Evolutionary conservation across 2,797 vertebrate species (phyloP), one percentile per base, ranked within the genome.

Genomic region (Oreochromis mossambicus): DNA sequence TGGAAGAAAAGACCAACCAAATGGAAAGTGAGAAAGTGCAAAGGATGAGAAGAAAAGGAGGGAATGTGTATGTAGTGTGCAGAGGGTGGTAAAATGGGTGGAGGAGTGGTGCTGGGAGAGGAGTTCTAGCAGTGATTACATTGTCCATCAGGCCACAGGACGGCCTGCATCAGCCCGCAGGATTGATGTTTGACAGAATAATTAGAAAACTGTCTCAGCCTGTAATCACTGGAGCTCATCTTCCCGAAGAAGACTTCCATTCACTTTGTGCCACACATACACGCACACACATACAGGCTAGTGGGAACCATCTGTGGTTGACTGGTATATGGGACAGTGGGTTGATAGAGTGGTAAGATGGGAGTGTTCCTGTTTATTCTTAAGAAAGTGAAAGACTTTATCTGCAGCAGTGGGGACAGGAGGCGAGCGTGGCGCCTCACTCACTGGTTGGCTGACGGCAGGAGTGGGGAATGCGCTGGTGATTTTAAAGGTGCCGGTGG

Each of bases 161-260:
- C 87, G 96, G 97, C 95, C 95, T 88, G 96, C 97, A 96, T 97
- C 98, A 96, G 90, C 94, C 95, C 95, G 94, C 87, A 91, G 96
- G 97, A 98, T 97, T 98, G 98, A 99, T 98, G 97, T 97, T 98
- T 99, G 98, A 98, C 98, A 99, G 97, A 98, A 97, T 99, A 99
- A 99, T 99, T 99, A 99, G 97, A 98, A 98, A 99, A 97, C 96
- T 98, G 98, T 98, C 98, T 97, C 96, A 94, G 96, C 95, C 95
- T 96, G 97, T 98, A 98, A 97, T 98, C 97, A 96, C 95, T 97
- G 91, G 84, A 96, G 96, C 96, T 96, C 96, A 97, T 96, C 97
- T 97, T 93, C 94, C 88, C 91, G 93, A 95, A 93, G 96, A 96
- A 95, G 95, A 96, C 95, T 95, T 95, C 93, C 89, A 94, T 93